Percentiles rank a stretch among this genome's conserved stretches.
phyloP scores from a whole-genome alignment of 2,113 vertebrate genomes.

The Falco punctatus region DNA sequence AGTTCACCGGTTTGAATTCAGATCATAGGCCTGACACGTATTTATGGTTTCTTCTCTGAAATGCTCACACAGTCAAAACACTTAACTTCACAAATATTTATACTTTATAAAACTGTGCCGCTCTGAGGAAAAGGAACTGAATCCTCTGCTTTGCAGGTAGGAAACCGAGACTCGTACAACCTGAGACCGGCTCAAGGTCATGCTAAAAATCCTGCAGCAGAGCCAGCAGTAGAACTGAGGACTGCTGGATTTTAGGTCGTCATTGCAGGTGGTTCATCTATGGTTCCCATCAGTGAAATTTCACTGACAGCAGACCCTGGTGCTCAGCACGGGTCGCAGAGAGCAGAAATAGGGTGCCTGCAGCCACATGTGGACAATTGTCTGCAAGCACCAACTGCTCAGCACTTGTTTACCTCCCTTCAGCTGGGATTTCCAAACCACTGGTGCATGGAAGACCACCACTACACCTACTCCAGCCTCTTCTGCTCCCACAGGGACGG shows the following conservation, averaged over 20 bases:
- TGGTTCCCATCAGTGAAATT: background rate
- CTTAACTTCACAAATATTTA: slow-evolving; percentile 14
- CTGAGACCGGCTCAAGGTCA: background rate
- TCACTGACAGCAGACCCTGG: background rate
- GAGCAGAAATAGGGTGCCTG: background rate
- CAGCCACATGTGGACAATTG: background rate
- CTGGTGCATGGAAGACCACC: background rate
- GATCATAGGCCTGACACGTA: slow-evolving; percentile 35
- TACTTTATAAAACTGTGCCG: background rate
- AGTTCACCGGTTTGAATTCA: slow-evolving; percentile 39
- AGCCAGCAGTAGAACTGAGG: background rate
- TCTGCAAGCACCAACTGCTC: background rate
- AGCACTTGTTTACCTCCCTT: background rate
- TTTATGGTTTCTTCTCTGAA: slow-evolving; percentile 27
- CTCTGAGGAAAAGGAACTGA: background rate
- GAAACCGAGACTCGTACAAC: background rate
- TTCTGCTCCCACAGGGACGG: background rate
- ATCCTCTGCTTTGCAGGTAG: background rate
- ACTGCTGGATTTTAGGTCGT: background rate
- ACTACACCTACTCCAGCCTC: background rate
- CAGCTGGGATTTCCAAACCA: background rate
- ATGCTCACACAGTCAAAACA: background rate
- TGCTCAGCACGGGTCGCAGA: background rate
- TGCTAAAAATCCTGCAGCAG: background rate
- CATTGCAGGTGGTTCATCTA: background rate